Base-by-base conservation (phyloP, 2,888 invertebrate genomes). In the Vandiemenella viatica region DNA sequence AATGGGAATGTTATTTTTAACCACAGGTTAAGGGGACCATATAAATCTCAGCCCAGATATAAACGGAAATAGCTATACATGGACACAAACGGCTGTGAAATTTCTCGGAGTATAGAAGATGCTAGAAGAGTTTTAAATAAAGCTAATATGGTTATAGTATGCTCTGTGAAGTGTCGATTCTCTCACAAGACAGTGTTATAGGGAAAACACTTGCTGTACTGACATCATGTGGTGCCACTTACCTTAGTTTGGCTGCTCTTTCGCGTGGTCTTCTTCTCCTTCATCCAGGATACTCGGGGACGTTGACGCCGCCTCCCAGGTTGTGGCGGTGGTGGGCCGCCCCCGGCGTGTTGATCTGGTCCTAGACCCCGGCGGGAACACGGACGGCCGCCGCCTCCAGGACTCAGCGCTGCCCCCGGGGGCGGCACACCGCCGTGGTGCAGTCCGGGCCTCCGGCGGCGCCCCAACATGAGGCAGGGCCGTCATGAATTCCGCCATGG, bases 241-340 rank as follows among this genome's bases (percentile, higher is more conserved):
- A 89, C 91, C 90, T 85, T 91, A 90, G 52, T 10, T 67, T 87
- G 88, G 66, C 80, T 89, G 68, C 75, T 87, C 68, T 93, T 92
- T 62, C 91, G 75, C 8, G 89, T 85, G 2, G 89, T 89, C 72
- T 93, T 93, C 76, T 93, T 93, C 72, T 93, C 93, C 66, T 92
- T 93, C 92, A 93, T 93, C 93, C 93, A 93, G 10, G 89, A 65
- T 91, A 93, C 65, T 93, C 92, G 50, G 89, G 91, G 53, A 91
- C 88, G 62, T 84, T 83, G 61, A 81, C 79, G 53, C 80, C 80
- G 13, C 18, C 38, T 44, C 5, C 43, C 48, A 37, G 37, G 49
- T 40, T 17, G 52, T 17, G 40, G 53, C 19, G 41, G 51, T 20
- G 26, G 49, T 32, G 26, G 49, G 21, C 40, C 46, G 13, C 17